Evolutionary conservation across 2,888 invertebrate genomes (phyloP).

Genomic region (Caenorhabditis parvicauda): DNA sequence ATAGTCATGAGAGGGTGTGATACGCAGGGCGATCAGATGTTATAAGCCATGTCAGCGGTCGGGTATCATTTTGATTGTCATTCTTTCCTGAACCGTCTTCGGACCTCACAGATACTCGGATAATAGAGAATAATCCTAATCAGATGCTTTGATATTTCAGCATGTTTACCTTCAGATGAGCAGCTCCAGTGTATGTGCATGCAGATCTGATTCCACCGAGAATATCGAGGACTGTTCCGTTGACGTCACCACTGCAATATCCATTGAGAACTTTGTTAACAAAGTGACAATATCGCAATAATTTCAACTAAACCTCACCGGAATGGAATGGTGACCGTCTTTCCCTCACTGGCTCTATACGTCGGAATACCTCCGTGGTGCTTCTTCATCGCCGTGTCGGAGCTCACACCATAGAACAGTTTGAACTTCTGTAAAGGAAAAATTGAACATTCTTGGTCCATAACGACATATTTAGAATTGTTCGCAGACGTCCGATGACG

Average conservation of each 20-base stretch:
- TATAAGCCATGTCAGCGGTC: no score
- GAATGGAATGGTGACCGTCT: conserved; percentile 68
- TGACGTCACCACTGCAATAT: conserved; percentile 74
- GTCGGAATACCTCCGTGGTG: conserved; percentile 74
- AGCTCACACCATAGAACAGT: conserved; percentile 88
- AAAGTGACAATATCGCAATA: background rate
- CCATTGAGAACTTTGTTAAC: background rate
- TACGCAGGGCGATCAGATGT: no score
- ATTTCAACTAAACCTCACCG: no score
- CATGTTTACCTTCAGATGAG: conserved; percentile 68
- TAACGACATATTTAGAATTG: no score
- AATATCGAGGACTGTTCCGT: conserved; percentile 76
- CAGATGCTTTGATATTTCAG: background rate
- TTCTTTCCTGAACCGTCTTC: no score
- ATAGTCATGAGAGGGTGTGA: no score
- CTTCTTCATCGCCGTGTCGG: conserved; percentile 83
- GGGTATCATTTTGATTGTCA: no score
- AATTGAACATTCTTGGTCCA: no score
- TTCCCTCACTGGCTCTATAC: conserved; percentile 83
- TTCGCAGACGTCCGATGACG: no score
- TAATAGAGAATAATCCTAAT: no score
- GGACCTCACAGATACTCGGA: no score
- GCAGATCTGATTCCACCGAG: conserved; percentile 85
- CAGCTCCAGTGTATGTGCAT: conserved; percentile 87
- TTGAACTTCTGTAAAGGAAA: conserved; percentile 73